Evolutionary conservation across 2,888 invertebrate species (phyloP), one percentile per base, ranked within the genome.

Genomic region (Dilophus febrilis): DNA sequence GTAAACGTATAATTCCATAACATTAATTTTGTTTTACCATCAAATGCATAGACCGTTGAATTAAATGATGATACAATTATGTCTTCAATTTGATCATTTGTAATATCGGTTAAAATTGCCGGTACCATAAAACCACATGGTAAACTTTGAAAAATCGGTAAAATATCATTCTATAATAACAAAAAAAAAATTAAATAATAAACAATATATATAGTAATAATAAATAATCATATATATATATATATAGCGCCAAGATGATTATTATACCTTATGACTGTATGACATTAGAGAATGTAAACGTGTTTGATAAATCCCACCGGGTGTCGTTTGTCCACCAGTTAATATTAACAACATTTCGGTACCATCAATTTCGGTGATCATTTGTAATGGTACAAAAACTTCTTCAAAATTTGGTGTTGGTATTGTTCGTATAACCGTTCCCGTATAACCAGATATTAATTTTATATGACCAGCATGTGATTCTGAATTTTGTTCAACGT

Each of bases 1-100:
- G 74, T 70, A 44, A 78, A 66, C 0, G 74, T 70, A 47, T 70
- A 76, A 48, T 78, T 80, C 85, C 85, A 85, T n/a, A 85, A 53
- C 49, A 70, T 66, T 34, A 67, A 54, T 46, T 73, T 76, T 10
- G 70, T 74, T 26, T 63, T 57, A 1, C 85, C 85, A 59, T 84
- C 69, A 45, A 82, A 72, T 3, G 83, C 82, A 41, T 75, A 62
- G 8, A 84, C 66, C 1, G 73, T 74, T 4, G 79, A 74, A 53
- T 82, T 80, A 48, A 77, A 81, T 51, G 76, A 70, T 0, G 81
- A 71, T 29, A 77, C 69, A 4, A 86, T 65, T 41, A 86, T 76
- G 53, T 86, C 86, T 33, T 72, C 68, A 1, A 75, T 61, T 3
- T 68, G 66, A 56, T 86, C 86, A 2, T 69, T 70, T 18, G 73